Conservation (phyloP, 2,888 invertebrate genomes). For the Lymantria monacha region DNA sequence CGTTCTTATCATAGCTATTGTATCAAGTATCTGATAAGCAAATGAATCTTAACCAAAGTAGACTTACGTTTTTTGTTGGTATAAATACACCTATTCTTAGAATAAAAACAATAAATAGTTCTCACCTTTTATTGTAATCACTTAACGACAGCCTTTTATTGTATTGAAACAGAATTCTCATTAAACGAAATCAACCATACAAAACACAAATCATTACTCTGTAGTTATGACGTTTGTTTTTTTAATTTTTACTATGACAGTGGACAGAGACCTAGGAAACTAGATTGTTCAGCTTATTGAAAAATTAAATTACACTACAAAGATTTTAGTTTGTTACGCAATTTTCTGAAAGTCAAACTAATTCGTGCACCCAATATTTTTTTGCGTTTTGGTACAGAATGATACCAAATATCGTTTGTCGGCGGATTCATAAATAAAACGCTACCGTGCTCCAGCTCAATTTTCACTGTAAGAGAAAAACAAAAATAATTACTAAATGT, state of each 20-base stretch:
- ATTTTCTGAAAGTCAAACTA: slow-evolving; percentile 86
- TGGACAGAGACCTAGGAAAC: slow-evolving; percentile 20
- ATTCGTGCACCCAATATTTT: slow-evolving; percentile 79
- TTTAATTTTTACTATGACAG: slow-evolving; percentile 12
- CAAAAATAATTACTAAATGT: background rate
- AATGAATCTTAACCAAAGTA: slow-evolving; percentile 35
- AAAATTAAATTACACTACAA: background rate
- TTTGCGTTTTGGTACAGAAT: slow-evolving; percentile 84
- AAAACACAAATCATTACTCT: slow-evolving; percentile 28
- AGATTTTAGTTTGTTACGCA: slow-evolving; percentile 27
- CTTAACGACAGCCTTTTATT: background rate
- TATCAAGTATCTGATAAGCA: slow-evolving; percentile 60
- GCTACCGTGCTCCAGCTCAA: slow-evolving; percentile 85
- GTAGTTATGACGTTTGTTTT: slow-evolving; percentile 7
- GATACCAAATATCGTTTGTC: slow-evolving; percentile 87
- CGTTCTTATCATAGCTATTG: slow-evolving; percentile 63
- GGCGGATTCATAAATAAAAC: slow-evolving; percentile 87
- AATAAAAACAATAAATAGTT: slow-evolving; percentile 8
- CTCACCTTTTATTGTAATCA: slow-evolving; percentile 28
- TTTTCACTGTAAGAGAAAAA: slow-evolving; percentile 70
- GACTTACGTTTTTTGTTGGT: slow-evolving; percentile 9
- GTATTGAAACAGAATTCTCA: background rate
- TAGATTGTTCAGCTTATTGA: slow-evolving; percentile 8
- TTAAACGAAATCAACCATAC: slow-evolving; percentile 2
- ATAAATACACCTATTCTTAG: background rate